Evolutionary conservation across 2,113 vertebrate genomes (phyloP).

Genomic region (Orthonyx spaldingii): DNA sequence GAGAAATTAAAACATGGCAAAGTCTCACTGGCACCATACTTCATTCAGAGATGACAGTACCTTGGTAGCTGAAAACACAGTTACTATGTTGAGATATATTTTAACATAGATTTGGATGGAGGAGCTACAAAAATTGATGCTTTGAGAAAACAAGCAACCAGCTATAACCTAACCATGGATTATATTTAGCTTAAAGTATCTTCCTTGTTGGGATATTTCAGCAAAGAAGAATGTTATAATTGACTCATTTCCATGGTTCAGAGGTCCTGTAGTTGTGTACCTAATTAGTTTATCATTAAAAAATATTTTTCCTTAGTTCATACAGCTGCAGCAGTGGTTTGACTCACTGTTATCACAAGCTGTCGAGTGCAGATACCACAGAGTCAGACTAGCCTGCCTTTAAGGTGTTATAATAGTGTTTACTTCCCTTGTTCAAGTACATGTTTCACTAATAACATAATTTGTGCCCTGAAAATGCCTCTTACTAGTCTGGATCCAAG

Average conservation of each 20-base stretch:
- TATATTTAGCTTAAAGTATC: neutral
- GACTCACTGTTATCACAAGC: neutral
- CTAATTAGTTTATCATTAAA: neutral
- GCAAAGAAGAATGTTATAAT: neutral
- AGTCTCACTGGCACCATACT: neutral
- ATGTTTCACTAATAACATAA: neutral
- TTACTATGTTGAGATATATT: neutral
- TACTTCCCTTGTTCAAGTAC: neutral
- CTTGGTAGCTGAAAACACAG: neutral
- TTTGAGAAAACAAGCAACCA: neutral
- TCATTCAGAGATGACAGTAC: neutral
- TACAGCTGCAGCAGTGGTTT: neutral
- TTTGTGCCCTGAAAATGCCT: neutral
- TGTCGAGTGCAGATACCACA: accelerated
- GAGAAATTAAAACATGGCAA: neutral
- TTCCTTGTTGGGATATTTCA: neutral
- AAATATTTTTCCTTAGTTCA: neutral
- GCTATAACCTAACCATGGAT: neutral
- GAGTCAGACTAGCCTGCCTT: neutral
- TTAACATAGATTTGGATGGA: neutral
- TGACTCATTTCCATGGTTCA: neutral
- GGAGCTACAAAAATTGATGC: neutral
- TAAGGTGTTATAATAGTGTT: neutral
- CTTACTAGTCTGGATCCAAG: neutral
- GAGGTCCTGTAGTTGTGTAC: neutral